A percentile compares a stretch with the other conserved stretches of the same genome.
These are phyloP conservation scores for Porites cylindrica DNA, from an alignment of 92 coral and sea anemone species.

Conservation along the genomic window DNA sequence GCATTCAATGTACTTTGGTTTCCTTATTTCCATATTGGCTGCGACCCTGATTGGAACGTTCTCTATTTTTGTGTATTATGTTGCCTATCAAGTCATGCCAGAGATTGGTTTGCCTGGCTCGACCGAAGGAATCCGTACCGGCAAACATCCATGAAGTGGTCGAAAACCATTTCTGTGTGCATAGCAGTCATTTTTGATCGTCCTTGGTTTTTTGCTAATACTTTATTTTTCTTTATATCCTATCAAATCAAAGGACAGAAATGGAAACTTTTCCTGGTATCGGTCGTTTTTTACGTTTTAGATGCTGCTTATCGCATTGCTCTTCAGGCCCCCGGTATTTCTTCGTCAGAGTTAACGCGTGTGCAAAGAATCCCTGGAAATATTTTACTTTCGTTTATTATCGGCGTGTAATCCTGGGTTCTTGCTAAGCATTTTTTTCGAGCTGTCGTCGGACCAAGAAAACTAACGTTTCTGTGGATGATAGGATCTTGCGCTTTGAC, in stretches of 20 bases:
- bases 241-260: neutral
- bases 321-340: neutral
- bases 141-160: neutral
- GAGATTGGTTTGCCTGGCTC: no score
- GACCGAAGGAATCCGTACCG: no score
- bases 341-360: neutral
- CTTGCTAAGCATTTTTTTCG: neutral
- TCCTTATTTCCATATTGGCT: neutral
- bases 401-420: neutral
- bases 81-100: no score
- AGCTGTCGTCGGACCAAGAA: neutral
- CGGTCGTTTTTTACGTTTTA: neutral
- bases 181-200: neutral
- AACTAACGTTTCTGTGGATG: neutral
- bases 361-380: neutral
- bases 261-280: neutral
- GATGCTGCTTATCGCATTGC: slow-evolving; percentile 14
- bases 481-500: neutral
- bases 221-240: neutral
- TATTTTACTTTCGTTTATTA: neutral
- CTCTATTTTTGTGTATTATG: neutral
- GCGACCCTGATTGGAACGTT: neutral
- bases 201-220: neutral
- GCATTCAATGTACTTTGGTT: slow-evolving; percentile 11
- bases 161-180: neutral